Conservation (phyloP, 2,797 vertebrate species). For the Argya squamiceps region DNA sequence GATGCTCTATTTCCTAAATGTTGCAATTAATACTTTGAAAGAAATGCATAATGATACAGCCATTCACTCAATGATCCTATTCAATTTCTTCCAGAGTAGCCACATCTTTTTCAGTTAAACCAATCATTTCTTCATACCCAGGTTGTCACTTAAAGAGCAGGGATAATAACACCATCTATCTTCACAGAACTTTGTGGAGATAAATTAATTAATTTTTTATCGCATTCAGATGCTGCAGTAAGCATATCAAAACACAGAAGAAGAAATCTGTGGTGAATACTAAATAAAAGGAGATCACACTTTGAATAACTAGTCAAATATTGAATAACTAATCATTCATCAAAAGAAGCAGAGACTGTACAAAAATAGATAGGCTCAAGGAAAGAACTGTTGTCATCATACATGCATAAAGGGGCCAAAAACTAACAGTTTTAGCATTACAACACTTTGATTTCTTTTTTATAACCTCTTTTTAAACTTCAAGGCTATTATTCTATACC, state of each 20-base stretch:
- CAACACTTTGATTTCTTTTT: neutral
- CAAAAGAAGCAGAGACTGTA: neutral
- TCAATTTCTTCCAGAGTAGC: neutral
- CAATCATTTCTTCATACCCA: neutral
- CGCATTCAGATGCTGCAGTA: neutral
- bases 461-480: neutral
- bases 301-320: neutral
- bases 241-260: neutral
- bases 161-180: neutral
- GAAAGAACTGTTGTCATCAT: neutral
- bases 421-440: neutral
- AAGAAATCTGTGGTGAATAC: neutral
- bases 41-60: neutral
- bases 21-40: neutral
- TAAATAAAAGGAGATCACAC: neutral
- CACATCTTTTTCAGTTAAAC: neutral
- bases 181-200: neutral
- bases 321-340: neutral
- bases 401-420: neutral
- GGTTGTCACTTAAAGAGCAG: neutral
- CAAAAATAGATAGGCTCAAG: neutral
- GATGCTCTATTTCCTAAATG: neutral
- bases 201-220: neutral
- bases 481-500: neutral
- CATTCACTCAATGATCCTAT: neutral